Evolutionary conservation across 2,797 vertebrate species (phyloP).

Genomic region (Manis crassicaudata): DNA sequence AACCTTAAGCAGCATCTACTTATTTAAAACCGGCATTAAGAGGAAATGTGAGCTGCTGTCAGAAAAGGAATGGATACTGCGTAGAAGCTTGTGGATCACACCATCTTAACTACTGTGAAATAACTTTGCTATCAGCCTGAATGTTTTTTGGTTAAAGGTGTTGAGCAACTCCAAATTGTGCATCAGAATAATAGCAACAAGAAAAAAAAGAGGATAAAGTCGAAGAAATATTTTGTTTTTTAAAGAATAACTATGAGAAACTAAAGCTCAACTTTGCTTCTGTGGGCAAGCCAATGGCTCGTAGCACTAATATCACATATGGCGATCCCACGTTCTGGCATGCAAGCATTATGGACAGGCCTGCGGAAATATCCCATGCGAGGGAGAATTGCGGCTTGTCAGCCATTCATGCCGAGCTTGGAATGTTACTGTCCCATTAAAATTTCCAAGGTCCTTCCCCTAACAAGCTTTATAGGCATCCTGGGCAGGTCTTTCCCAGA

Average conservation of each 20-base stretch:
- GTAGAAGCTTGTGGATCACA: neutral
- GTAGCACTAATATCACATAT: constrained; percentile 40
- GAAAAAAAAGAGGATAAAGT: neutral
- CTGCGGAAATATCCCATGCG: constrained; percentile 69
- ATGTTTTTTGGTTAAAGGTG: neutral
- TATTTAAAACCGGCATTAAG: neutral
- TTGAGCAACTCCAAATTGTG: neutral
- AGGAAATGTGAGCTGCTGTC: neutral
- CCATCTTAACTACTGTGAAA: neutral
- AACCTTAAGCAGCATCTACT: neutral
- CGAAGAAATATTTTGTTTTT: neutral
- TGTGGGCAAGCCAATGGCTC: neutral
- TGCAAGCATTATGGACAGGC: neutral
- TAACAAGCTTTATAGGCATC: neutral
- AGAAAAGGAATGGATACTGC: neutral
- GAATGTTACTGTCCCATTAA: constrained; percentile 61
- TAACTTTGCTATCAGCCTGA: neutral
- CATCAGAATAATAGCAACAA: neutral
- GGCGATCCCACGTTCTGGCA: constrained; percentile 60
- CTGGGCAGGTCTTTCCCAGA: neutral
- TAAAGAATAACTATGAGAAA: neutral
- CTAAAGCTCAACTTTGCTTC: constrained; percentile 33
- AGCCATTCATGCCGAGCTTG: constrained; percentile 29
- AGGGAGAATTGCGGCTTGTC: constrained; percentile 50
- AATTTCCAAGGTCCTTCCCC: constrained; percentile 51